Percentiles rank a stretch among this genome's conserved stretches.
Evolutionary conservation across 2,888 invertebrate genomes (phyloP).

Genomic region (Aspidiotus rigidus): DNA sequence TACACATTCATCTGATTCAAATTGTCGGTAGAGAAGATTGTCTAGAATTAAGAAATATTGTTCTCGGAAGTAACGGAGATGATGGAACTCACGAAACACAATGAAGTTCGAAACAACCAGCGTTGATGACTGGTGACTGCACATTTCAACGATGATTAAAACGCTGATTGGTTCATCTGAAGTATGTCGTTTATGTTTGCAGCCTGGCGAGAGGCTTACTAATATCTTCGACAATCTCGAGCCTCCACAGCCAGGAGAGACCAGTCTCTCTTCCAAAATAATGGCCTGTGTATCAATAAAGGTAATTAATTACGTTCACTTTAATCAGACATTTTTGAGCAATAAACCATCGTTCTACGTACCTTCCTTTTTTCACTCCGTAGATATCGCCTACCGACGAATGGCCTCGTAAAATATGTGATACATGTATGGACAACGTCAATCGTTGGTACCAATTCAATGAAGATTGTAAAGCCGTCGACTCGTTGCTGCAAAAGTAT

Average conservation of each 20-base stretch:
- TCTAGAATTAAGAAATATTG: too few species aligned
- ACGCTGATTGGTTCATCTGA: not conserved
- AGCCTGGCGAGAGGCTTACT: not conserved
- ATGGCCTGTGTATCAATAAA: slow-evolving; percentile 5
- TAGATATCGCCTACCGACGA: not conserved
- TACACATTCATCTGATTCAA: too few species aligned
- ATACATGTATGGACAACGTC: not conserved
- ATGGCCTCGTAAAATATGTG: not conserved
- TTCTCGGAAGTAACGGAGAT: too few species aligned
- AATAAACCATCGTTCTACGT: too few species aligned
- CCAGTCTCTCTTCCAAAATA: not conserved
- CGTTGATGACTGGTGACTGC: too few species aligned
- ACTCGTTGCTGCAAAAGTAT: not conserved
- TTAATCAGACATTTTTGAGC: not conserved
- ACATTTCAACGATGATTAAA: too few species aligned
- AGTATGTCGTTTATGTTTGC: slow-evolving; percentile 8
- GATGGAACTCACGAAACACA: too few species aligned
- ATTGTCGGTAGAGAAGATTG: too few species aligned
- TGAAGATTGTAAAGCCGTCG: not conserved
- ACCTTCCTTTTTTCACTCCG: not conserved
- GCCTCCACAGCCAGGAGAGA: not conserved
- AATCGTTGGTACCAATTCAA: slow-evolving; percentile 7
- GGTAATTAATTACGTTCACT: not conserved
- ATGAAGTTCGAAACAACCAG: too few species aligned
- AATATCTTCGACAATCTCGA: not conserved